Base-by-base conservation (phyloP, 2,888 invertebrate species). In the Brachypterus glaber region DNA sequence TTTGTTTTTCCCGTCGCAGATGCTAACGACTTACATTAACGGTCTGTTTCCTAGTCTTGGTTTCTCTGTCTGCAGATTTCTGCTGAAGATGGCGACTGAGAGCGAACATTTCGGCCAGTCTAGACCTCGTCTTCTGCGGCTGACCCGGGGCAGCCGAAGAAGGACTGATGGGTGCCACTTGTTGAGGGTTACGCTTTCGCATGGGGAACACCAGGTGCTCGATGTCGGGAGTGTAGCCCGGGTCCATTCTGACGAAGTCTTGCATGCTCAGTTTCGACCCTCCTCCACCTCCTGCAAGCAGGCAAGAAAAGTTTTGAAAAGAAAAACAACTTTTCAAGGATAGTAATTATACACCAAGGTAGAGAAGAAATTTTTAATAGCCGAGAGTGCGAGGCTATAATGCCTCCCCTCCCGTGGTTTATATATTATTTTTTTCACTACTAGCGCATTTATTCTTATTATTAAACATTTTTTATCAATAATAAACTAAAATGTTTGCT, bases 171-270 rank as follows among this genome's bases (percentile, higher is more conserved):
- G 69, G 64, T 44, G 68, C 67, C 46, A 67, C 67, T 54, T 68
- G 63, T 50, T 62, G 63, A 15, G 59, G 58, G 27, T 54, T 65
- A 33, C 49, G 46, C 50, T 69, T 68, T 42, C 68, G 62, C 38
- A 65, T 63, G 13, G 71, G 73, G 46, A 73, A 73, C 39, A 73
- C 73, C 46, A 73, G 63, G 52, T 73, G 73, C 51, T 73, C 73
- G 53, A 73, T 73, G 55, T 74, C 72, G 40, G 72, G 66, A 12
- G 57, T 57, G 36, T 57, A 57, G 25, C 72, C 69, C 16, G 73
- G 73, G 62, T 66, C 65, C 58, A 63, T 63, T 16, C 66, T 51
- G 25, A 66, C 66, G 39, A 65, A 65, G 47, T 66, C 66, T 52
- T 66, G 62, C 29, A 61, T 51, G 41, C 61, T 62, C 24, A 61